Percentiles rank a stretch among this genome's conserved stretches.
Evolutionary conservation across 64 coral and sea anemone species (phyloP).

Genomic region (Platygyra sinensis): DNA sequence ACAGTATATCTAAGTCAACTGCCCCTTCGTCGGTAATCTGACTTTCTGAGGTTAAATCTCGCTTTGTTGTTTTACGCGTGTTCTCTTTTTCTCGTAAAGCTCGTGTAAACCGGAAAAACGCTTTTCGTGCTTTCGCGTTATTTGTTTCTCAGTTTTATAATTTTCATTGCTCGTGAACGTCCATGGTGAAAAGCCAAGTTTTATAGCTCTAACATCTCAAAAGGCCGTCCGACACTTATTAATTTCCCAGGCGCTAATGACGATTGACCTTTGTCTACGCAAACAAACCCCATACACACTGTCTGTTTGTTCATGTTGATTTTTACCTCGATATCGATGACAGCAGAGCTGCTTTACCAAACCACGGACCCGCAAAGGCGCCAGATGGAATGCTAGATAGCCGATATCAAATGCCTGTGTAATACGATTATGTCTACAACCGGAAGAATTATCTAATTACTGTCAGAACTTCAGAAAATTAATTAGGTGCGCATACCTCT

Average conservation of each 20-base stretch:
- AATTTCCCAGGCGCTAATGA: conserved; percentile 53
- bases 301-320: conserved; percentile 1
- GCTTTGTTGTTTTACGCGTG: no score
- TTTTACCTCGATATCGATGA: conserved; percentile 10
- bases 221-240: conserved; percentile 80
- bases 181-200: not conserved
- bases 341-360: conserved; percentile 15
- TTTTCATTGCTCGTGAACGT: no score
- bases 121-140: no score
- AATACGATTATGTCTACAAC: conserved; percentile 65
- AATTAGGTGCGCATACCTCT: conserved; percentile 62
- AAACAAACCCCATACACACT: conserved; percentile 8
- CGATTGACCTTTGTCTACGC: conserved; percentile 27
- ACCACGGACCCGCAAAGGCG: conserved; percentile 27
- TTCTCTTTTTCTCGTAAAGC: no score
- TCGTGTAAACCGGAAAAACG: no score
- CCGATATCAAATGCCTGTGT: conserved; percentile 42
- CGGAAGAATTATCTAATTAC: conserved; percentile 87
- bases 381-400: conserved; percentile 74
- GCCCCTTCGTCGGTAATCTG: no score
- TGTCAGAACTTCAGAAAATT: conserved; percentile 72
- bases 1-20: no score
- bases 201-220: conserved; percentile 9
- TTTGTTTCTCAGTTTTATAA: no score
- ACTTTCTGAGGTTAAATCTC: no score